Conservation (phyloP, 53 echinoderm and acorn worm genomes). For the Echinometra lucunter region DNA sequence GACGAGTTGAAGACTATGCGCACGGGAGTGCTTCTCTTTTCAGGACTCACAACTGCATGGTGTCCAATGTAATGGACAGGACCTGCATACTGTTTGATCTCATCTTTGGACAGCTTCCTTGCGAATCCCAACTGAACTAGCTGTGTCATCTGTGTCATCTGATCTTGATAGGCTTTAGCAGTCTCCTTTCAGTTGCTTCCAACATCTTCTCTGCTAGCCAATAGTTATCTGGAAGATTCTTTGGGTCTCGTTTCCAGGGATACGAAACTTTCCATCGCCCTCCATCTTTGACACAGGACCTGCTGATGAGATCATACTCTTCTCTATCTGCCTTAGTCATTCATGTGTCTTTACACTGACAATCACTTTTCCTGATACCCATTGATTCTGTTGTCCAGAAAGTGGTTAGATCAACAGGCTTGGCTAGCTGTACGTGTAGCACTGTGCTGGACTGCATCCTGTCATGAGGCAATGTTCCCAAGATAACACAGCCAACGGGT, state of each 20-base stretch:
- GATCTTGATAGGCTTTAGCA: conserved; percentile 63
- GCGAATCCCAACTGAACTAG: conserved; percentile 56
- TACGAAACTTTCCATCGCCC: conserved; percentile 69
- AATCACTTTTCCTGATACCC: conserved; percentile 62
- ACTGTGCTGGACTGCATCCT: conserved; percentile 37
- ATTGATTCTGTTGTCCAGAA: conserved; percentile 76
- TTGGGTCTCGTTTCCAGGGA: conserved; percentile 67
- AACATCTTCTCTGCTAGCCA: conserved; percentile 70
- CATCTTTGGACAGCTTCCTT: conserved; percentile 69
- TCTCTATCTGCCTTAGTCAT: conserved; percentile 67
- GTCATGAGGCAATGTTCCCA: conserved; percentile 29
- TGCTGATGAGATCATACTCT: conserved; percentile 63
- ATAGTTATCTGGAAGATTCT: conserved; percentile 7
- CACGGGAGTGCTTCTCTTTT: conserved; percentile 39
- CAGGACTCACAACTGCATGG: conserved; percentile 70
- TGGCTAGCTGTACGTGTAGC: conserved; percentile 63
- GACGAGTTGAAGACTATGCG: conserved; percentile 64
- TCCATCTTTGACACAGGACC: conserved; percentile 71
- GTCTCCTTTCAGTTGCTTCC: conserved; percentile 45
- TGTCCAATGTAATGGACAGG: conserved; percentile 78
- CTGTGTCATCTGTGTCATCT: conserved; percentile 72
- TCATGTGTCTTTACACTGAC: conserved; percentile 45
- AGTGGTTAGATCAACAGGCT: conserved; percentile 66
- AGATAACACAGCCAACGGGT: conserved; percentile 73
- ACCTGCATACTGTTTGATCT: conserved; percentile 70